These are phyloP conservation scores for Xyrauchen texanus DNA, from an alignment of 2,113 vertebrate genomes.

Conservation along the genomic window DNA sequence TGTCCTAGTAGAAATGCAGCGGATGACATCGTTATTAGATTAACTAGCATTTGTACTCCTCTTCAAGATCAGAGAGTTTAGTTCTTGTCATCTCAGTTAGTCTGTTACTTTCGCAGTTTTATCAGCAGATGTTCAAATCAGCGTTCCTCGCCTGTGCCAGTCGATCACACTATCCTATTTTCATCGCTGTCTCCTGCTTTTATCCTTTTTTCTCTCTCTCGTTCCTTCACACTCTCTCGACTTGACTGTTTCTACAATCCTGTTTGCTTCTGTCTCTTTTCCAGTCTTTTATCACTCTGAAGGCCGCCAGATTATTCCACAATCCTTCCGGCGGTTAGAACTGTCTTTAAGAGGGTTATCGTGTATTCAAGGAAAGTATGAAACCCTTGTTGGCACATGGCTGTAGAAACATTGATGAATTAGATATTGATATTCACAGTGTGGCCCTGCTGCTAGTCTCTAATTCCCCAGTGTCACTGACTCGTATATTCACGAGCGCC, in stretches of 20 bases:
- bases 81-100: slow-evolving; percentile 14
- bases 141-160: slow-evolving; percentile 1
- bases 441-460: slow-evolving; percentile 36
- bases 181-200: slow-evolving; percentile 15
- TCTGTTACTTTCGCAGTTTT: slow-evolving; percentile 6
- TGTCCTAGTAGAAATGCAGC: slow-evolving; percentile 18
- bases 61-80: slow-evolving; percentile 21
- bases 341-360: slow-evolving; percentile 27
- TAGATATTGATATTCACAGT: slow-evolving; percentile 50
- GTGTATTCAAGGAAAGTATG: slow-evolving; percentile 39
- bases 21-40: slow-evolving; percentile 26
- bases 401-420: slow-evolving; percentile 46
- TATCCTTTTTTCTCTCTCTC: slow-evolving; percentile 10
- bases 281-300: slow-evolving; percentile 16
- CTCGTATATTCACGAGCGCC: slow-evolving; percentile 45
- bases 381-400: slow-evolving; percentile 13
- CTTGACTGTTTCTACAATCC: background rate
- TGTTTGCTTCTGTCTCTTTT: background rate
- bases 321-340: background rate
- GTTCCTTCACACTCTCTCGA: background rate
- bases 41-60: background rate
- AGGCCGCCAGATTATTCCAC: slow-evolving; percentile 11
- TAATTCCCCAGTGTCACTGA: slow-evolving; percentile 42
- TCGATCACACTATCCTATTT: slow-evolving; percentile 18
- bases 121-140: slow-evolving; percentile 32